phyloP scores from a whole-genome alignment of 2,113 vertebrate species.

The Ceyx margarethae region DNA sequence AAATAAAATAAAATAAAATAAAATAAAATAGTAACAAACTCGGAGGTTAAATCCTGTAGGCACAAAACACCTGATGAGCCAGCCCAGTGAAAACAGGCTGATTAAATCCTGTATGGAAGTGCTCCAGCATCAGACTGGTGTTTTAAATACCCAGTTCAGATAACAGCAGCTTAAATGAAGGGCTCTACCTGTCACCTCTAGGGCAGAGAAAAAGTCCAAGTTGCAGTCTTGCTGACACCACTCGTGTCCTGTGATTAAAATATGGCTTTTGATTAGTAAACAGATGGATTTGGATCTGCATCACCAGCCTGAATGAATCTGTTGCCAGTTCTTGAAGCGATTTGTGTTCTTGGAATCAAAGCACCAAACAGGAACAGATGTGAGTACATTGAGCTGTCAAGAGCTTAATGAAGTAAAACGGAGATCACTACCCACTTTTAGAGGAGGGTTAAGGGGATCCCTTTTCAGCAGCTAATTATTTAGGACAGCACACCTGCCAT shows the following conservation, averaged over 20 bases:
- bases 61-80: not conserved
- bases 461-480: conserved; percentile 70
- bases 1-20: not conserved
- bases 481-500: conserved; percentile 66
- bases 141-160: not conserved
- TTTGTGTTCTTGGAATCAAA: conserved; percentile 69
- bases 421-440: conserved; percentile 58
- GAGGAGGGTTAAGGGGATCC: conserved; percentile 57
- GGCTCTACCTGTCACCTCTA: not conserved
- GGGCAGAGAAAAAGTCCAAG: not conserved
- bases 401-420: conserved; percentile 73
- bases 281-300: conserved; percentile 73
- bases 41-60: not conserved
- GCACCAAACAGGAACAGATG: conserved; percentile 71
- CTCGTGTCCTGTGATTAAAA: conserved; percentile 30
- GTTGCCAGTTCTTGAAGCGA: conserved; percentile 66
- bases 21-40: not conserved
- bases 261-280: conserved; percentile 73
- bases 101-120: not conserved
- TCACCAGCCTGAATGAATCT: conserved; percentile 58
- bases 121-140: not conserved
- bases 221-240: not conserved
- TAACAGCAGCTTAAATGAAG: not conserved
- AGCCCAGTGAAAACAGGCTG: not conserved
- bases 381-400: conserved; percentile 73